Evolutionary conservation across 2,113 vertebrate genomes (phyloP).

Genomic region (Paradoxurus hermaphroditus): DNA sequence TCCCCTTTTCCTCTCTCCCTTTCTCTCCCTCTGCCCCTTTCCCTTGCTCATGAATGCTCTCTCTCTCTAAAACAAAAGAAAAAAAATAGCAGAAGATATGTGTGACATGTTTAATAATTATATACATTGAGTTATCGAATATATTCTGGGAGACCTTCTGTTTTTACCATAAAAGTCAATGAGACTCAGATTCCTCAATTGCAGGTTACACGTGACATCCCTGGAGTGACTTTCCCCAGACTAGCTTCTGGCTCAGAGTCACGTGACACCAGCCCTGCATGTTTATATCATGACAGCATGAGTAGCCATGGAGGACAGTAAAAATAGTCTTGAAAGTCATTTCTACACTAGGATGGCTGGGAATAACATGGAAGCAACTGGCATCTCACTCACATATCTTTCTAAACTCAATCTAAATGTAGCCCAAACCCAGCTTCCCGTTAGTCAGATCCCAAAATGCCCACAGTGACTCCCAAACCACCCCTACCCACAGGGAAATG

Average conservation of each 20-base stretch:
- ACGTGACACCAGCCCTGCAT: background rate
- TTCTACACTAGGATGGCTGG: background rate
- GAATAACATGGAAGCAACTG: background rate
- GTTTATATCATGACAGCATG: background rate
- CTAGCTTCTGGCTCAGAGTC: background rate
- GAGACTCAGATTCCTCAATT: background rate
- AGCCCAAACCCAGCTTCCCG: background rate
- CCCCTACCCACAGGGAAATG: background rate
- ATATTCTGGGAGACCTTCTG: background rate
- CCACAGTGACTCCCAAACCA: background rate
- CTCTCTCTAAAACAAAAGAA: too few species aligned
- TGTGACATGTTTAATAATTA: background rate
- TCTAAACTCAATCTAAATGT: background rate
- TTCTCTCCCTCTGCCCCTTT: too few species aligned
- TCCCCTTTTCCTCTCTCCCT: too few species aligned
- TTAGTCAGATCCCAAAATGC: background rate
- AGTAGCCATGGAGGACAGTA: background rate
- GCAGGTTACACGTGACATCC: background rate
- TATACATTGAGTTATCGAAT: background rate
- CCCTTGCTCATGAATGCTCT: too few species aligned
- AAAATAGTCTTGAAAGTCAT: background rate
- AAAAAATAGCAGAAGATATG: too few species aligned
- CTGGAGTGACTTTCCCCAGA: background rate
- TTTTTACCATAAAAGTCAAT: background rate
- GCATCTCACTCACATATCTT: background rate